phyloP scores from a whole-genome alignment of 2,797 vertebrate species.

The Thunnus albacares region DNA sequence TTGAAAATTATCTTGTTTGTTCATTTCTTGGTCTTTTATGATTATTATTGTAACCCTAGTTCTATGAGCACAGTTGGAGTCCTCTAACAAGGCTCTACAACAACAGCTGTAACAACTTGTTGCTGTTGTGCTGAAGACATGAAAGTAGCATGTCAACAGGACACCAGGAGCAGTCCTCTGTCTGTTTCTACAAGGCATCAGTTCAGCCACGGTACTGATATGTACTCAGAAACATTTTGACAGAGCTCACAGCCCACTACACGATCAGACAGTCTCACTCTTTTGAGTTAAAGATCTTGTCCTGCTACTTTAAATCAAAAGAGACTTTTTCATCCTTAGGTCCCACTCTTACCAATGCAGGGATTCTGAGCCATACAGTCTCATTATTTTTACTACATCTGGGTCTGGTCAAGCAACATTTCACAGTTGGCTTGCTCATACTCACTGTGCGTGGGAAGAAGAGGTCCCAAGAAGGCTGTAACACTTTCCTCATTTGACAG shows the following conservation, averaged over 20 bases:
- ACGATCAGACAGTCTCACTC: background rate
- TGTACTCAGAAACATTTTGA: constrained; percentile 19
- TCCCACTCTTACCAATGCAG: background rate
- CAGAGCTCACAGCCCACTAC: constrained; percentile 18
- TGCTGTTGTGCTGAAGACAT: constrained; percentile 25
- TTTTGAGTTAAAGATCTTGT: constrained; percentile 10
- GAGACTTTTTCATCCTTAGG: background rate
- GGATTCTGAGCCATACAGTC: background rate
- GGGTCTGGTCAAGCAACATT: background rate
- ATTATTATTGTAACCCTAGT: background rate
- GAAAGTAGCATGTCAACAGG: constrained; percentile 46
- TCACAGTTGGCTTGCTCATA: constrained; percentile 12
- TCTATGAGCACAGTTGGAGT: background rate
- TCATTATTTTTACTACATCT: constrained; percentile 11
- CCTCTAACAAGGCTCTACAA: background rate
- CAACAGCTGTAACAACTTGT: background rate
- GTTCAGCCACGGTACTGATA: constrained; percentile 5
- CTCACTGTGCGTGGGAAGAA: constrained; percentile 4
- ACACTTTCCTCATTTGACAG: constrained; percentile 5
- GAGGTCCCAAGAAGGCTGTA: background rate
- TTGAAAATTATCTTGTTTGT: background rate
- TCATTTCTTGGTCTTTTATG: background rate
- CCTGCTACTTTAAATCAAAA: background rate
- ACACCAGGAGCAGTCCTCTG: constrained; percentile 31
- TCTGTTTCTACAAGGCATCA: constrained; percentile 33